These are phyloP conservation scores for Poeciliopsis infans DNA, from an alignment of 2,797 vertebrate species.

Conservation along the genomic window DNA sequence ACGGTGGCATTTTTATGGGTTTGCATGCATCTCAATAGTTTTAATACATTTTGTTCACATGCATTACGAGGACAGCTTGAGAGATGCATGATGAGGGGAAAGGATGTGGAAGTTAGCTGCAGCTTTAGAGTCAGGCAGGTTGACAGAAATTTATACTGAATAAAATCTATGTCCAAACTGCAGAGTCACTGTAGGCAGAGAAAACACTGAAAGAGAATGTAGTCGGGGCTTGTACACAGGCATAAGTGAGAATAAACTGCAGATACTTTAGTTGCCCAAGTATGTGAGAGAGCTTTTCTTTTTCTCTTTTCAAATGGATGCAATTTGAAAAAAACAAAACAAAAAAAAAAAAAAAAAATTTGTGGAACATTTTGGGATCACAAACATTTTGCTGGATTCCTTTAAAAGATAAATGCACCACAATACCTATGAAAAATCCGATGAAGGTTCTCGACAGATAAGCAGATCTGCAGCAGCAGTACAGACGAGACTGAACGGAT, in stretches of 20 bases:
- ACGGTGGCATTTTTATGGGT: constrained; percentile 52
- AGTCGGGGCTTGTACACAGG: neutral
- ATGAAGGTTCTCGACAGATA: neutral
- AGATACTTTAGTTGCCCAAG: neutral
- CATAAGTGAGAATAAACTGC: neutral
- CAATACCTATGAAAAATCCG: constrained; percentile 6
- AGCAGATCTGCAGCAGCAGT: neutral
- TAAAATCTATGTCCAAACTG: constrained; percentile 35
- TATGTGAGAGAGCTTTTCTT: neutral
- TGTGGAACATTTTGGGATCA: neutral
- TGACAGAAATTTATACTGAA: constrained; percentile 42
- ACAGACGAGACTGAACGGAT: constrained; percentile 16
- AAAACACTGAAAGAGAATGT: neutral
- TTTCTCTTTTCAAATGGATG: neutral
- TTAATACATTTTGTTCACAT: constrained; percentile 50
- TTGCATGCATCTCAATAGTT: constrained; percentile 42
- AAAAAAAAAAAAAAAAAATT: neutral
- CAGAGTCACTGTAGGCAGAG: neutral
- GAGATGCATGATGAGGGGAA: constrained; percentile 20
- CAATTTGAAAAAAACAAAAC: too few species aligned
- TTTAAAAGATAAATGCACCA: neutral
- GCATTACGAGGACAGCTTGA: constrained; percentile 16
- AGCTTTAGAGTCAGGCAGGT: neutral
- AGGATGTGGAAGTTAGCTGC: constrained; percentile 52
- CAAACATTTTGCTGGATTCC: neutral